Evolutionary conservation across 1,140 invertebrate genomes (phyloP), one percentile per base, ranked within the genome.

Genomic region (Ceratosolen fusciceps): DNA sequence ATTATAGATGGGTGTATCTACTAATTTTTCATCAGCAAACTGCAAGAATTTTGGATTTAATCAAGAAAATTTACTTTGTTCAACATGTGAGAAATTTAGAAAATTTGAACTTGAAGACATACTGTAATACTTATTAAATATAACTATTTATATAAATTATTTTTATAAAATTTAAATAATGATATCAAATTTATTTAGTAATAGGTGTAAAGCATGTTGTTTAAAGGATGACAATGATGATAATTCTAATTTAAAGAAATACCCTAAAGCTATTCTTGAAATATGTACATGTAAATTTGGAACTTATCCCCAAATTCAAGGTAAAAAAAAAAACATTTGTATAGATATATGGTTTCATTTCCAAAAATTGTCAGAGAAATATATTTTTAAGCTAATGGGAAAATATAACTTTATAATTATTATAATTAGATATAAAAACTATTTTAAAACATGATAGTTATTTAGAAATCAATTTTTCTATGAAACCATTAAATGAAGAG

Each of bases 211-310:
- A 74, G 92, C 95, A 88, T 96, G 95, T 87, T 95, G 94, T 85
- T 86, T 92, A 8, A 90, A 92, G 85, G 92, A 91, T 93, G 94
- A 91, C n/a, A n/a, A n/a, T 74, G 92, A 92, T 79, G 92, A 92
- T 77, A 87, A 90, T 34, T 90, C 91, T 21, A 90, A 91, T 43
- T 91, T 94, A 56, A 94, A 94, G 85, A 93, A 93, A 65, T 98
- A 96, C 89, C 94, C 96, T 16, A 95, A 94, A 90, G 97, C 97
- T 21, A 92, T 96, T 67, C 89, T 98, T 37, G 96, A 97, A 92
- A 96, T 98, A 0, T 98, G 97, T 87, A 97, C 96, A 80, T 98
- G 97, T 90, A 98, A 98, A 92, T 97, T 98, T 91, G 96, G 96
- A 79, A 94, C 96, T 52, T 98, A 97, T 93, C 97, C 97, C 65